Base-by-base conservation (phyloP, 23 tunicate species). In the Botrylloides violaceus region DNA sequence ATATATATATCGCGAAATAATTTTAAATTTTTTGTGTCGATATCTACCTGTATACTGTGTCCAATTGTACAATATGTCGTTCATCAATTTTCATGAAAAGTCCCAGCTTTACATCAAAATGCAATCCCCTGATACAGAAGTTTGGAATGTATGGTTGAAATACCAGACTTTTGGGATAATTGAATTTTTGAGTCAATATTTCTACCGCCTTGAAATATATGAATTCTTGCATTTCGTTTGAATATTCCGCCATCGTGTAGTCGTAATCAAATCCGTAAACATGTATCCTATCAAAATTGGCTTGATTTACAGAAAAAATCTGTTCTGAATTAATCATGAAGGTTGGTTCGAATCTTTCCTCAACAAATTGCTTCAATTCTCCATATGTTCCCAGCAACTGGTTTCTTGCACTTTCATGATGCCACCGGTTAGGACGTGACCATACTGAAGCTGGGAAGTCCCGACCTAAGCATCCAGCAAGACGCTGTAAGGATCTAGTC, bases 241-340 rank as follows among this genome's bases (percentile, higher is more conserved):
- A 65, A 73, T 95, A 95, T 61, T 87, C 98, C 2, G 99, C 99
- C 56, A 95, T 36, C 0, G 99, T 95, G 80, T 95, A 95, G 59
- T 95, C 99, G 71, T 82, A 95, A 47, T 95, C 99, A 78, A 95
- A 95, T 1, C 99, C 99, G 62, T 87, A 95, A 2, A 83, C 78
- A 20, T 74, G 33, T 0, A 84, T 61, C 6, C 74, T 66, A 3
- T 53, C 58, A 4, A 95, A 70, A 64, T 95, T 80, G 34, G 86
- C 71, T 64, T 95, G 96, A 77, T 95, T 95, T 19, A 87, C 83
- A 9, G 95, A 91, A 81, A 82, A 93, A 18, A 93, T 55, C 23
- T 31, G 70, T 28, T 63, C 70, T 63, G 34, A 34, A 27, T 63
- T 4, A 20, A 63, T 63, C 35, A 12, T 26, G 35, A 63, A 63